phyloP scores from a whole-genome alignment of 2,113 vertebrate species.

The Nothocercus nigrocapillus region DNA sequence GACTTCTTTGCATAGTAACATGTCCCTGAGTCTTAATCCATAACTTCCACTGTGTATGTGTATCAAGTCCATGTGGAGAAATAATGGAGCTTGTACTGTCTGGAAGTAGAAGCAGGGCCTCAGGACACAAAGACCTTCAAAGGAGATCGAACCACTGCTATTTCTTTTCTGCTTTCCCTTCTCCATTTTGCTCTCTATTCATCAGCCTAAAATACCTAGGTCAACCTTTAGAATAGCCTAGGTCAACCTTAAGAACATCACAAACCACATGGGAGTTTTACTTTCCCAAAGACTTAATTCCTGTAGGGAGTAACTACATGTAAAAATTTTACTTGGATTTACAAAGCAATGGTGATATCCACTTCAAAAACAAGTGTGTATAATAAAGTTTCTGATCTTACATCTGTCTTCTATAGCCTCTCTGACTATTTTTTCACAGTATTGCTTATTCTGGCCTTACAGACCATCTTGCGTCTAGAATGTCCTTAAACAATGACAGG shows the following conservation, averaged over 20 bases:
- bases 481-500: neutral
- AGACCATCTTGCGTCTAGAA: neutral
- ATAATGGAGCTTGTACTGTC: neutral
- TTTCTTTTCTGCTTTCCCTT: neutral
- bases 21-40: neutral
- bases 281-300: neutral
- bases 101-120: neutral
- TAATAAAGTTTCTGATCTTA: neutral
- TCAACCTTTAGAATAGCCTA: neutral
- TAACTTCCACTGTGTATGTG: neutral
- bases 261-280: neutral
- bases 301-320: neutral
- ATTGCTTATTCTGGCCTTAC: neutral
- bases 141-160: neutral
- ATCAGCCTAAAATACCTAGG: neutral
- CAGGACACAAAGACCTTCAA: neutral
- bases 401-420: neutral
- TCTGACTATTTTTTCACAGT: neutral
- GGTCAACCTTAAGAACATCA: neutral
- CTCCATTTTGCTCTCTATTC: neutral
- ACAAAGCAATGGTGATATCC: neutral
- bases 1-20: neutral
- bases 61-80: neutral
- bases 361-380: neutral
- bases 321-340: neutral